Base-by-base conservation (phyloP, 2,113 vertebrate species). In the Microcebus murinus region DNA sequence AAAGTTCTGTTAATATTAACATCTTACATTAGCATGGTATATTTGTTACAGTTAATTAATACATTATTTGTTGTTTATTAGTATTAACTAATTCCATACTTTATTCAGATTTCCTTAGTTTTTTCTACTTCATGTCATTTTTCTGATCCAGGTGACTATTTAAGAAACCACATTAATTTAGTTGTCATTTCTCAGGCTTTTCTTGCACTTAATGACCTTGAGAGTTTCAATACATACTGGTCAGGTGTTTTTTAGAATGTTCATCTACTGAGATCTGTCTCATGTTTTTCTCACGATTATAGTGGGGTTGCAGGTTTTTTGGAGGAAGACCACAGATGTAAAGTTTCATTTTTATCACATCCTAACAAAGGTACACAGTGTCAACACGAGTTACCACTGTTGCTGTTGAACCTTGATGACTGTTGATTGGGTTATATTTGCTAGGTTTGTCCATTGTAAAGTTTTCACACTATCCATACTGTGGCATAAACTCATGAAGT, bases 21-120 rank as follows among this genome's bases (percentile, higher is more conserved):
- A 48, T 86, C 27, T 96, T 92, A 63, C 3, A 79, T 83, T 87
- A 91, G 10, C 45, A 12, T 59, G 29, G 11, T 36, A 61, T 31
- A 68, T 83, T 94, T 79, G 29, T 63, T 90, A 39, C 4, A 87
- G 17, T 50, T 94, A 80, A 93, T 85, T 65, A 68, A 61, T 83
- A 61, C 0, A 67, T 77, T 79, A 84, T 71, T 91, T 23, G 31
- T 82, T 93, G 39, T 76, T 89, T 76, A 29, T 48, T 73, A 65
- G 55, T 91, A 82, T 94, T 91, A 90, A 89, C n/a, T 83, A 7
- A 77, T 84, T 39, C 42, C 9, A 80, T 0, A 21, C 21, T 70
- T 92, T 31, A 65, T 61, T 86, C 36, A 82, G 12, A 87, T 96
- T 85, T 91, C 21, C 70, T 80, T 70, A 61, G 29, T 20, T 87